Base-by-base conservation (phyloP, 2,113 vertebrate genomes). In the Trematocara unimaculatum region DNA sequence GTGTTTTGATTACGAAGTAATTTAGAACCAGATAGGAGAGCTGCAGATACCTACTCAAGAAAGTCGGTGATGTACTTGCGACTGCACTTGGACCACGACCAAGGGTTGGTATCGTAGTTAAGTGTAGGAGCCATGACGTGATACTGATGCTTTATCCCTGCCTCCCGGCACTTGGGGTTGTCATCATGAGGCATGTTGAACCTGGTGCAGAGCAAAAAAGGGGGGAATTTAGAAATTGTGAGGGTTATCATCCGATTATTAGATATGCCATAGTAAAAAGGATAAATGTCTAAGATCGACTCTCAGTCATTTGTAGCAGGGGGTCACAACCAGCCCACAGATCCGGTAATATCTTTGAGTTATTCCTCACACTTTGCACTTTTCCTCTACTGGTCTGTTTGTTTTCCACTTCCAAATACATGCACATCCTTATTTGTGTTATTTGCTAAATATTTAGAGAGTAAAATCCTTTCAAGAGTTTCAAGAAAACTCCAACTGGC, bases 51-150 rank as follows among this genome's bases (percentile, higher is more conserved):
- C 92, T 96, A 99, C 98, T 99, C 98, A 33, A 99, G 96, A 93
- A 99, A 99, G 91, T 99, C 98, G 1, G 98, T 99, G 93, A 99
- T 98, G 82, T 99, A 98, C 93, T 99, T 99, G 95, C 98, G 97
- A 93, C 98, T 99, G 94, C 98, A 99, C 91, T 98, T 98, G 93
- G 98, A 99, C 98, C 98, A 99, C 35, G 98, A 98, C 98, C 98
- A 99, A 54, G 98, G 98, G 88, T 95, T 98, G 54, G 98, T 98
- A 89, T 99, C 97, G 14, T 99, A 98, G 96, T 98, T 99, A 93
- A 99, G 97, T 67, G 97, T 98, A 35, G 98, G 98, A 67, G 98
- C 98, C 98, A 99, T 99, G 70, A 99, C 98, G 58, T 99, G 98
- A 88, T 97, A 99, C 55, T 99, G 97, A 91, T 97, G 95, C 79